These are phyloP conservation scores for Etheostoma nigrum DNA, from an alignment of 2,797 vertebrate species.

Conservation along the genomic window DNA sequence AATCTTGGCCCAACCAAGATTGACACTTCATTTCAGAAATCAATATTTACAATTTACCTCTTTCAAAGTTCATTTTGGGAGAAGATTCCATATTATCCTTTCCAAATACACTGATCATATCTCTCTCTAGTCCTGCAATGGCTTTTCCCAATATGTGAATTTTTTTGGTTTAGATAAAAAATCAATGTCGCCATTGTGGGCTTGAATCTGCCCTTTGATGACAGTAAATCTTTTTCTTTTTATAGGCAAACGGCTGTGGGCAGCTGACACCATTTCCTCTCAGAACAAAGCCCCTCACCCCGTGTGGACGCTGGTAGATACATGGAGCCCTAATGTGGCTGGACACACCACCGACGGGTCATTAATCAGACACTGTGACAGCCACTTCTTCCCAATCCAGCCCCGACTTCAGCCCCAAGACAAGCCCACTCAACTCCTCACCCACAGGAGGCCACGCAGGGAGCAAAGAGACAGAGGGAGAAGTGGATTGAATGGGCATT, in stretches of 20 bases:
- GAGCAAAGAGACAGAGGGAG: slow-evolving; percentile 63
- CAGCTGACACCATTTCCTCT: slow-evolving; percentile 99
- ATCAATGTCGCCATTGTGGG: slow-evolving; percentile 99
- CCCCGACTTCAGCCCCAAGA: slow-evolving; percentile 79
- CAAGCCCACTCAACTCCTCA: slow-evolving; percentile 78
- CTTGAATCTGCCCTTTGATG: slow-evolving; percentile 99
- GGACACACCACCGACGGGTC: slow-evolving; percentile 98
- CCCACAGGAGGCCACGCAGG: slow-evolving; percentile 81
- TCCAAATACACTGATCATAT: slow-evolving; percentile 99
- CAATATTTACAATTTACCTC: slow-evolving; percentile 99
- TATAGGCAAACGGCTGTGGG: slow-evolving; percentile 98
- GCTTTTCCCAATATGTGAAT: slow-evolving; percentile 99
- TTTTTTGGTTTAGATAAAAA: slow-evolving; percentile 93
- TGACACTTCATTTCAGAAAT: slow-evolving; percentile 99
- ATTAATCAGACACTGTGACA: slow-evolving; percentile 99
- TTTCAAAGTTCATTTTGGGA: slow-evolving; percentile 99
- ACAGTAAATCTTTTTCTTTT: slow-evolving; percentile 99
- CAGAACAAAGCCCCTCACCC: slow-evolving; percentile 98
- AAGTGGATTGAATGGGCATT: slow-evolving; percentile 65
- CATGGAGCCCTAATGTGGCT: slow-evolving; percentile 99
- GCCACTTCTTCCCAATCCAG: slow-evolving; percentile 90
- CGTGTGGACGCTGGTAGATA: slow-evolving; percentile 95
- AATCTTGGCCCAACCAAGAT: slow-evolving; percentile 98
- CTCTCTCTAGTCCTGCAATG: slow-evolving; percentile 95
- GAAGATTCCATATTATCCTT: slow-evolving; percentile 99